Evolutionary conservation across 2,888 invertebrate genomes (phyloP), one percentile per base, ranked within the genome.

Genomic region (Leucoma salicis): DNA sequence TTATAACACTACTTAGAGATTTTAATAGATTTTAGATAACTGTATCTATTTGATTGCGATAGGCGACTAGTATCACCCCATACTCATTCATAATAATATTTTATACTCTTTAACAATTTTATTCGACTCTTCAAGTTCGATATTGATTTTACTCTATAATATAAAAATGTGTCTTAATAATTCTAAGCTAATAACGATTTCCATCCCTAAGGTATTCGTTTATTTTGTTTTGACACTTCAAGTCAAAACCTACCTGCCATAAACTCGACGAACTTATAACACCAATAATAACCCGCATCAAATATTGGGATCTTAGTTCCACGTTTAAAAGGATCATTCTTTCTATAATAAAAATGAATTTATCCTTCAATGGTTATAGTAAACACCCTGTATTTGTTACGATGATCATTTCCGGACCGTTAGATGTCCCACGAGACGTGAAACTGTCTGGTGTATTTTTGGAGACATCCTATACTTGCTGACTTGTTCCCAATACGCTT

Each of bases 341-440:
- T 29, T 45, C 18, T 38, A 34, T 35, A 31, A 35, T 29, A 50
- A 31, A 35, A 42, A 42, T 4, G 13, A 37, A 13, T 42, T 35
- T 49, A 47, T 53, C 33, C 29, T 11, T 29, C 16, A 12, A 13
- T 13, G 12, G 16, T 42, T 51, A 46, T 42, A 36, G 35, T 43
- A 47, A 46, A 36, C 49, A 42, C 11, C 36, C 52, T 42, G 32
- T 59, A 41, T 47, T 45, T 47, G 42, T 37, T 35, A 44, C 37
- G 31, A 32, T 25, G 33, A 15, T 35, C 14, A 45, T 64, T 66
- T 71, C 62, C 61, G 49, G 55, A 47, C 49, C 46, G 55, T 62
- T 62, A 49, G 46, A 31, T 53, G 57, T 56, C 42, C 52, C 42
- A 36, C 49, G 55, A 60, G 47, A 67, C 64, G 53, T 64, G 56